These are phyloP conservation scores for Lepidocolaptes lacrymiger DNA, from an alignment of 2,797 vertebrate genomes.

Conservation along the genomic window DNA sequence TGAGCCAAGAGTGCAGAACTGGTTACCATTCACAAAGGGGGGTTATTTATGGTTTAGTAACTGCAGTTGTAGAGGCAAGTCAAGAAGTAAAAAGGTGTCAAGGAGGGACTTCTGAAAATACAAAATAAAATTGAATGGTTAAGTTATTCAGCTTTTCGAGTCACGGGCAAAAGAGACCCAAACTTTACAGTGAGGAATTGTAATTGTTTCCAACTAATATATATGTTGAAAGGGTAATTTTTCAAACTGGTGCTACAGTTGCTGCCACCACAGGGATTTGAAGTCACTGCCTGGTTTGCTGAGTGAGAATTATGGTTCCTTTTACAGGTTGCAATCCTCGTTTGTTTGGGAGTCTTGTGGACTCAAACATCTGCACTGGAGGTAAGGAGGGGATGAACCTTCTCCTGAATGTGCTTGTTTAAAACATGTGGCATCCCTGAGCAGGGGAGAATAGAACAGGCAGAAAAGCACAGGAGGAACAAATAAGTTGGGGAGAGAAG, in stretches of 20 bases:
- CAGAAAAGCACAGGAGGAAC: not conserved
- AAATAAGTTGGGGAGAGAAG: no score
- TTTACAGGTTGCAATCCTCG: conserved; percentile 62
- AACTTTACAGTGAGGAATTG: not conserved
- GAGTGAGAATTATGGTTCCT: not conserved
- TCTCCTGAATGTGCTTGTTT: not conserved
- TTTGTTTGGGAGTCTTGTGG: conserved; percentile 61
- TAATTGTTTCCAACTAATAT: not conserved
- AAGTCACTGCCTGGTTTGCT: not conserved
- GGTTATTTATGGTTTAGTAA: not conserved
- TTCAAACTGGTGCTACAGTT: not conserved
- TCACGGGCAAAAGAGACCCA: not conserved
- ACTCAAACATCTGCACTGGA: conserved; percentile 48
- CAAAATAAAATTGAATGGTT: not conserved
- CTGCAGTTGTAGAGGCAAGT: not conserved
- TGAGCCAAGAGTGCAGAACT: not conserved
- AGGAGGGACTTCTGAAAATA: not conserved
- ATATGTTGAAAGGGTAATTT: not conserved
- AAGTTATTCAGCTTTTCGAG: not conserved
- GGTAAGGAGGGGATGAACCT: conserved; percentile 29
- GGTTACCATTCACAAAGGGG: not conserved
- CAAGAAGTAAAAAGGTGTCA: not conserved
- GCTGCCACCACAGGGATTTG: not conserved
- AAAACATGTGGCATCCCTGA: not conserved
- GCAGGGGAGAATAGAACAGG: not conserved